phyloP scores from a whole-genome alignment of 23 tunicate species.

The Styela clava region DNA sequence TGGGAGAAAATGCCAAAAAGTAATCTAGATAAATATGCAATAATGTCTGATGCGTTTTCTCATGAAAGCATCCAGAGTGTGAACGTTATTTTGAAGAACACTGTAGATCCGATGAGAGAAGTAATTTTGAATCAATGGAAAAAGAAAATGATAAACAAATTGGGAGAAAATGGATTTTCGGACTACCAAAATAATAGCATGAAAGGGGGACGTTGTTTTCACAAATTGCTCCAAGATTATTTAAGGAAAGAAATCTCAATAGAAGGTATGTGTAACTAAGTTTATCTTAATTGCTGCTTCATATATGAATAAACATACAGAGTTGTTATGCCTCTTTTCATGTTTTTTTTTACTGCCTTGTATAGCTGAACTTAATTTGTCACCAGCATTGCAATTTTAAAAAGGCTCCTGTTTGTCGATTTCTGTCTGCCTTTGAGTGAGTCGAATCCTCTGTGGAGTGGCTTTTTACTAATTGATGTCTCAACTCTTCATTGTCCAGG shows the following conservation, averaged over 20 bases:
- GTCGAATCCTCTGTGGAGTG: no score
- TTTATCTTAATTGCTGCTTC: neutral
- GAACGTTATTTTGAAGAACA: slow-evolving; percentile 40
- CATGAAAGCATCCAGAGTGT: slow-evolving; percentile 45
- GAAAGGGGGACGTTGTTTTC: neutral
- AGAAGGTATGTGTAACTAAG: neutral
- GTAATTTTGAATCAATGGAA: slow-evolving; percentile 55
- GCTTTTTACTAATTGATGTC: no score
- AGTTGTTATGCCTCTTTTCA: no score
- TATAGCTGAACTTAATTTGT: no score
- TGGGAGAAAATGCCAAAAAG: slow-evolving; percentile 1
- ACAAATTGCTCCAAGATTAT: slow-evolving; percentile 1
- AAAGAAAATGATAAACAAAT: slow-evolving; percentile 47
- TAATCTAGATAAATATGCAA: neutral
- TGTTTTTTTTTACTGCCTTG: no score
- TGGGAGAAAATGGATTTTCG: slow-evolving; percentile 62
- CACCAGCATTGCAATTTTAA: no score
- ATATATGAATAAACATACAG: no score
- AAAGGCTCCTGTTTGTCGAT: no score
- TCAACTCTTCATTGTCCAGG: no score
- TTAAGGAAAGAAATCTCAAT: neutral
- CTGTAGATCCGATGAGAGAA: slow-evolving; percentile 38
- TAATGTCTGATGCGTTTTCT: neutral
- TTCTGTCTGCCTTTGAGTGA: no score
- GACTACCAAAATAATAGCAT: slow-evolving; percentile 38